A percentile compares a stretch with the other conserved stretches of the same genome.
Evolutionary conservation across 2,113 vertebrate genomes (phyloP).

Genomic region (Rafetus swinhoei): DNA sequence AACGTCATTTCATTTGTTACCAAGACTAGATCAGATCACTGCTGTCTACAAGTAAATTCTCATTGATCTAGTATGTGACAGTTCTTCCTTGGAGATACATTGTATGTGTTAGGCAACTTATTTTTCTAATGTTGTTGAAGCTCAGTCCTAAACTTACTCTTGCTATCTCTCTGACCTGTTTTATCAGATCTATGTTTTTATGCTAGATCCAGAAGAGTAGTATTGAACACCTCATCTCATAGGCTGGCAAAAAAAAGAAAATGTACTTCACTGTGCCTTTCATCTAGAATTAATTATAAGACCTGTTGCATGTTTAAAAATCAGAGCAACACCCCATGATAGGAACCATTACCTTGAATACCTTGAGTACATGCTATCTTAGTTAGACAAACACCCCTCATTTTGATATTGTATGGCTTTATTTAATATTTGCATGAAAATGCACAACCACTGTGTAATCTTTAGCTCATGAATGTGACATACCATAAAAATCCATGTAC

Average conservation of each 20-base stretch:
- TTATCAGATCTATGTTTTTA: background rate
- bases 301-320: background rate
- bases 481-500: background rate
- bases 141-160: background rate
- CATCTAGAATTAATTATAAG: background rate
- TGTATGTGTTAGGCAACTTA: background rate
- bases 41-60: background rate
- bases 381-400: background rate
- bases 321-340: background rate
- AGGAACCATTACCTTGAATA: background rate
- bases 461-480: background rate
- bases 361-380: fast-evolving
- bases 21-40: background rate
- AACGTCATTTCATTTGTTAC: background rate
- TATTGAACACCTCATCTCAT: background rate
- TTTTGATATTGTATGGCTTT: background rate
- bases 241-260: background rate
- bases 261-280: background rate
- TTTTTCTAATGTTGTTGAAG: background rate
- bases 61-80: background rate
- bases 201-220: background rate
- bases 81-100: background rate
- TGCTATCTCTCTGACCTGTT: background rate
- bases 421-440: background rate
- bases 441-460: background rate